These are phyloP conservation scores for Arremon aurantiirostris DNA, from an alignment of 2,797 vertebrate genomes.

Conservation along the genomic window DNA sequence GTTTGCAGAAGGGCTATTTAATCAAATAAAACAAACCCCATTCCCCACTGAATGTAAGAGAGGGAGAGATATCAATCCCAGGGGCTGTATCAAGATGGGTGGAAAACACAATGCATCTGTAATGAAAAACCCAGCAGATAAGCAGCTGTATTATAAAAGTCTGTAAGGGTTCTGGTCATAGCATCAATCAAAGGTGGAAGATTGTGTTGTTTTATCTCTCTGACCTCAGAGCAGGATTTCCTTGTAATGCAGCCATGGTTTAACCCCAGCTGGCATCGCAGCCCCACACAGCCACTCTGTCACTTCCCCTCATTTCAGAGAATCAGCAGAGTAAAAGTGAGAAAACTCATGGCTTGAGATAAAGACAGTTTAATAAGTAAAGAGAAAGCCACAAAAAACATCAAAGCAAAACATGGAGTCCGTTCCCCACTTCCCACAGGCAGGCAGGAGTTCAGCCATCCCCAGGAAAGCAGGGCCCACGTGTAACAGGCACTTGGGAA, in stretches of 20 bases:
- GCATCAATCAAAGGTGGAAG: background rate
- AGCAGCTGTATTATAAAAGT: conserved; percentile 9
- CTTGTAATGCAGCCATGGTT: background rate
- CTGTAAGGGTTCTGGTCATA: background rate
- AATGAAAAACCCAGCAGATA: conserved; percentile 29
- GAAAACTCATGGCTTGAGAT: background rate
- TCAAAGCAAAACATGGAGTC: background rate
- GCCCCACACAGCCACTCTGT: background rate
- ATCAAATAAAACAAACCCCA: conserved; percentile 27
- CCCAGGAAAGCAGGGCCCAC: background rate
- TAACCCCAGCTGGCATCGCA: background rate
- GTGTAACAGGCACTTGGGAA: rapidly evolving
- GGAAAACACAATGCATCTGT: conserved; percentile 3
- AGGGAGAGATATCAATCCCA: conserved; percentile 7
- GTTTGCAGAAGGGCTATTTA: conserved; percentile 46
- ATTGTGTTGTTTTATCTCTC: background rate
- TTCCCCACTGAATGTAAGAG: conserved; percentile 8
- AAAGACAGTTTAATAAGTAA: background rate
- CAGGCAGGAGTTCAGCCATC: background rate
- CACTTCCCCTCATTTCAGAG: background rate
- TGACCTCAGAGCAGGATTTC: background rate
- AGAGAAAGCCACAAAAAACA: background rate
- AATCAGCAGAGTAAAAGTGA: background rate
- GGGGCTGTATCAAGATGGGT: conserved; percentile 4
- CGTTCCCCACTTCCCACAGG: rapidly evolving